These are phyloP conservation scores for Chrysodeixis includens DNA, from an alignment of 2,888 invertebrate genomes.

Conservation along the genomic window DNA sequence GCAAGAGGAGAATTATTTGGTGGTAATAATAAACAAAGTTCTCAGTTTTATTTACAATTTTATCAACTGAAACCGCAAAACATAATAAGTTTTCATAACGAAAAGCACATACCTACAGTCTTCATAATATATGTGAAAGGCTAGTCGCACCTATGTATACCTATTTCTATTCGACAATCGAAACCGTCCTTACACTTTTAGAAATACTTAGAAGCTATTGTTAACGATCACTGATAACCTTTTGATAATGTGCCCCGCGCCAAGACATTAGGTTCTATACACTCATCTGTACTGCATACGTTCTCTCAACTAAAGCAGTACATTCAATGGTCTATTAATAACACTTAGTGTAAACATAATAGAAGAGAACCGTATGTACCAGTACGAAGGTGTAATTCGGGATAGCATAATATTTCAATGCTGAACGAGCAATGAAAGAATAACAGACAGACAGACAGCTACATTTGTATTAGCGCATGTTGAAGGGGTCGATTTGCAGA, in stretches of 20 bases:
- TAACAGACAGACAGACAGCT: conserved; percentile 5
- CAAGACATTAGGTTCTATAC: conserved; percentile 2
- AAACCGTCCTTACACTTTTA: conserved; percentile 20
- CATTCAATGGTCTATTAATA: conserved; percentile 21
- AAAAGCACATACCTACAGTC: too few species aligned
- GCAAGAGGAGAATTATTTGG: too few species aligned
- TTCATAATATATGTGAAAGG: too few species aligned
- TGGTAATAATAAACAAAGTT: too few species aligned
- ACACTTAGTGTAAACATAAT: conserved; percentile 13
- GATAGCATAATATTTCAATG: conserved; percentile 3
- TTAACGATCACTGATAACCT: conserved; percentile 5
- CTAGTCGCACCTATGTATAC: neutral
- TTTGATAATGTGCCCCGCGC: neutral
- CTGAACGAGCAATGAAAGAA: conserved; percentile 17
- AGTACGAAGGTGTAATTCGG: conserved; percentile 7
- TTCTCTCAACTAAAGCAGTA: conserved; percentile 9
- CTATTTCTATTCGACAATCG: neutral
- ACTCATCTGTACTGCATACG: neutral
- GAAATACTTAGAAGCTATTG: conserved; percentile 16
- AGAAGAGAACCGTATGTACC: conserved; percentile 1
- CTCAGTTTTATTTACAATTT: too few species aligned
- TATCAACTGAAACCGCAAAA: too few species aligned
- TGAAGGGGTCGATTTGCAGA: neutral
- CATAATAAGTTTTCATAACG: too few species aligned
- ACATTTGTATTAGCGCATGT: neutral